Base-by-base conservation (phyloP, 1,140 invertebrate species). In the Acyrthosiphon pisum region DNA sequence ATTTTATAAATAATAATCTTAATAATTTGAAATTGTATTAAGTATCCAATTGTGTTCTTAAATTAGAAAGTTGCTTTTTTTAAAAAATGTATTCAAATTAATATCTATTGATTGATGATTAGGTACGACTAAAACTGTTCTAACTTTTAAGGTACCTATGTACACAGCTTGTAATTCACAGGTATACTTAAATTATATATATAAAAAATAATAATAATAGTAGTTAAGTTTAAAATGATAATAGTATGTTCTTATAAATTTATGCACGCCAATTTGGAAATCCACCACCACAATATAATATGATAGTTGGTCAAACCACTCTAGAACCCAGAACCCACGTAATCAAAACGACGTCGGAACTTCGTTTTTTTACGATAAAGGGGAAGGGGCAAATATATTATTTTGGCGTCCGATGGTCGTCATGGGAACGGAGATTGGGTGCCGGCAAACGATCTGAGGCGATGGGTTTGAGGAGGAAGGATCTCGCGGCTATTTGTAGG, bases 401-500 rank as follows among this genome's bases (percentile, higher is more conserved):
- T 50, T 26, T 23, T 22, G 23, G 91, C 48, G 48, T 84, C 48
- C 14, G 9, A 20, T 23, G 81, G 81, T 93, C 46, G 68, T 41
- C 91, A 86, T 93, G 81, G 68, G 30, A 50, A 86, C 81, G 68
- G 68, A 46, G 91, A 92, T 92, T 48, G 76, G 46, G 81, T 48
- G 91, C 46, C 48, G 46, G 76, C 91, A 41, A 93, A 50, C 81
- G 44, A 60, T 92, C 91, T 92, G 23, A 76, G 44, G n/a, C 23
- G 81, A 86, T 37, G 53, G 53, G 91, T 53, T 86, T 35, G 1
- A 44, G 91, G 81, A 86, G 91, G 91, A 93, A 86, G 81, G 91
- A 93, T 93, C 91, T 84, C 48, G 91, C 68, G 91, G 91, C 91
- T 93, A 93, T 93, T 93, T 93, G 91, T 93, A 93, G 91, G 81